Conservation (phyloP, 2,797 vertebrate species). For the Hippoglossus hippoglossus region DNA sequence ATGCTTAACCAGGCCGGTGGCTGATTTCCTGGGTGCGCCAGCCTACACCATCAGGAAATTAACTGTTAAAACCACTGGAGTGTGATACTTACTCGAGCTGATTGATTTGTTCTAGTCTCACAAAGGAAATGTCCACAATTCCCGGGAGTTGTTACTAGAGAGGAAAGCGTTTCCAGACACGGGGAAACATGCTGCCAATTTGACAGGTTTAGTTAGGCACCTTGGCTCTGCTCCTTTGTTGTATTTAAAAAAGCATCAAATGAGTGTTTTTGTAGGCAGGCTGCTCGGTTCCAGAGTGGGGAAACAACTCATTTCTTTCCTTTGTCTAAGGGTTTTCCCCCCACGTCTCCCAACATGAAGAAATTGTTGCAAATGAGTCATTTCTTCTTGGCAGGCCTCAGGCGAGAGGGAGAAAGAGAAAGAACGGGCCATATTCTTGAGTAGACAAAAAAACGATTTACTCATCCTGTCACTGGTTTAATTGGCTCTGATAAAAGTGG, state of each 20-base stretch:
- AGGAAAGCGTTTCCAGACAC: conserved; percentile 75
- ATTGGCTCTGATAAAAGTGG: conserved; percentile 54
- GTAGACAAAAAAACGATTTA: conserved; percentile 61
- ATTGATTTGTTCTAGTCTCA: conserved; percentile 75
- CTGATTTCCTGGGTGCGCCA: conserved; percentile 59
- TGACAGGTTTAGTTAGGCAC: conserved; percentile 79
- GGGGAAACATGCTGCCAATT: conserved; percentile 72
- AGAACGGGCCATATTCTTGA: conserved; percentile 48
- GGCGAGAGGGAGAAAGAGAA: conserved; percentile 25
- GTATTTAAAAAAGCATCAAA: conserved; percentile 75
- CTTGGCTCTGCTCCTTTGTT: conserved; percentile 70
- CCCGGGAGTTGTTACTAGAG: conserved; percentile 74
- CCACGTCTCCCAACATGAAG: conserved; percentile 64
- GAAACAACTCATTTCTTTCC: conserved; percentile 55
- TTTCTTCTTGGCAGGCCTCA: conserved; percentile 71
- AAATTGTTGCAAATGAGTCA: conserved; percentile 71
- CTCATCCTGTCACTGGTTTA: conserved; percentile 53
- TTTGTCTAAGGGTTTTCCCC: conserved; percentile 60
- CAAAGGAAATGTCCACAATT: conserved; percentile 72
- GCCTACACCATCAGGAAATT: conserved; percentile 61
- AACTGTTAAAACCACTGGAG: conserved; percentile 75
- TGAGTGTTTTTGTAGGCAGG: conserved; percentile 32
- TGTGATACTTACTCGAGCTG: conserved; percentile 73
- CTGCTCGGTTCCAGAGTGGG: conserved; percentile 28
- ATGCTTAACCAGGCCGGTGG: conserved; percentile 54